Evolutionary conservation across 1,140 invertebrate species (phyloP).

Genomic region (Aphelenchoides besseyi): DNA sequence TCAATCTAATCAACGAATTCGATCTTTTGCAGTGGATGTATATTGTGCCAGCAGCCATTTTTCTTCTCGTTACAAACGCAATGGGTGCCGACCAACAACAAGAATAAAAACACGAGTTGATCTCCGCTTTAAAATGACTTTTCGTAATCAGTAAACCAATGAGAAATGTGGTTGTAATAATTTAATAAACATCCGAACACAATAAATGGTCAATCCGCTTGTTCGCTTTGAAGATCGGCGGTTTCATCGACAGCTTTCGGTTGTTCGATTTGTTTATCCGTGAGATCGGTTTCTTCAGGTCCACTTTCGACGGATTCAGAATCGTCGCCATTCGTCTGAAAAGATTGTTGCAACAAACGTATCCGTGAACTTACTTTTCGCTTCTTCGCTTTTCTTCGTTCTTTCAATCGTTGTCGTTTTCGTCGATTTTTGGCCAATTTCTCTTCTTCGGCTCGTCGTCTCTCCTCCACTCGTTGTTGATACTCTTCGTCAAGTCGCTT

Average conservation of each 20-base stretch:
- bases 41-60: slow-evolving; percentile 61
- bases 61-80: slow-evolving; percentile 49
- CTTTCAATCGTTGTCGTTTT: slow-evolving; percentile 38
- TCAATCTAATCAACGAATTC: slow-evolving; percentile 12
- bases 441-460: slow-evolving; percentile 32
- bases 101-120: not conserved
- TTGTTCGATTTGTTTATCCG: not conserved
- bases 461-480: slow-evolving; percentile 29
- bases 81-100: slow-evolving; percentile 33
- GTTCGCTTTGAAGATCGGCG: not conserved
- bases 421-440: slow-evolving; percentile 37
- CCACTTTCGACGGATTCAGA: not conserved
- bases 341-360: not conserved
- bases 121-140: too few relatives aligned
- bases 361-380: not conserved
- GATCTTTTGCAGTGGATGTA: slow-evolving; percentile 61
- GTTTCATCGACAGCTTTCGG: not conserved
- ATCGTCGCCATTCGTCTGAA: not conserved
- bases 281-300: not conserved
- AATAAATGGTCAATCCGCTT: not conserved
- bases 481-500: slow-evolving; percentile 53
- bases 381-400: slow-evolving; percentile 17
- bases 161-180: too few relatives aligned
- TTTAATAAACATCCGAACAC: too few relatives aligned
- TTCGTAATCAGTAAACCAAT: too few relatives aligned